phyloP scores from a whole-genome alignment of 53 echinoderm and acorn worm genomes.

The Paracentrotus lividus region DNA sequence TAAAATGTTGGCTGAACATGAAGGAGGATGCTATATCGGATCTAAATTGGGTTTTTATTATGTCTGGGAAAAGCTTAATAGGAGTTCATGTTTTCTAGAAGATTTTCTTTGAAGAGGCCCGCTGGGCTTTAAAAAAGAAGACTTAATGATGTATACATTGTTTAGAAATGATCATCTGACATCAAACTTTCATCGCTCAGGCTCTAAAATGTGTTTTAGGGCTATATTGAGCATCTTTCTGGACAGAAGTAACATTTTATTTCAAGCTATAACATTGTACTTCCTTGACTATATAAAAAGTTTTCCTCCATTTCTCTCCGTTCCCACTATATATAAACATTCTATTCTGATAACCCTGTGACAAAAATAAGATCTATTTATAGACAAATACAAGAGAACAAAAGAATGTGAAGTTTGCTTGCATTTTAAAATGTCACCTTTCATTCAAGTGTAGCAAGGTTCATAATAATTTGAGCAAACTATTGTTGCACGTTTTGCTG shows the following conservation, averaged over 20 bases:
- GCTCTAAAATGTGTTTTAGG: not conserved
- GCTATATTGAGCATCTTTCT: not conserved
- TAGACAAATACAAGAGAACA: no score
- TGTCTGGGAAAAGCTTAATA: not conserved
- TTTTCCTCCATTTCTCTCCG: not conserved
- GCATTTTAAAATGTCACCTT: no score
- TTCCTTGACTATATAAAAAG: not conserved
- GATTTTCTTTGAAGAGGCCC: not conserved
- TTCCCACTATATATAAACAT: not conserved
- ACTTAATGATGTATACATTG: not conserved
- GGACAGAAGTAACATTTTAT: not conserved
- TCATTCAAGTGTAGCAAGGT: no score
- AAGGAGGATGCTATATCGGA: not conserved
- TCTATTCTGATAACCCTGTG: not conserved
- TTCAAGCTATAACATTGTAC: not conserved
- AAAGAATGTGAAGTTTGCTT: no score
- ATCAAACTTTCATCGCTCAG: not conserved
- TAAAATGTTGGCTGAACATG: not conserved
- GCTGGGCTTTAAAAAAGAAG: not conserved
- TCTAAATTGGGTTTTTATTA: not conserved
- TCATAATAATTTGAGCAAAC: no score
- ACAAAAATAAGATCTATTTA: no score
- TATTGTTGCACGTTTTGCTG: no score
- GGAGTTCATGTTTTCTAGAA: not conserved
- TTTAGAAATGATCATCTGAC: not conserved